phyloP scores from a whole-genome alignment of 1,140 invertebrate species.

The Drosophila auraria region DNA sequence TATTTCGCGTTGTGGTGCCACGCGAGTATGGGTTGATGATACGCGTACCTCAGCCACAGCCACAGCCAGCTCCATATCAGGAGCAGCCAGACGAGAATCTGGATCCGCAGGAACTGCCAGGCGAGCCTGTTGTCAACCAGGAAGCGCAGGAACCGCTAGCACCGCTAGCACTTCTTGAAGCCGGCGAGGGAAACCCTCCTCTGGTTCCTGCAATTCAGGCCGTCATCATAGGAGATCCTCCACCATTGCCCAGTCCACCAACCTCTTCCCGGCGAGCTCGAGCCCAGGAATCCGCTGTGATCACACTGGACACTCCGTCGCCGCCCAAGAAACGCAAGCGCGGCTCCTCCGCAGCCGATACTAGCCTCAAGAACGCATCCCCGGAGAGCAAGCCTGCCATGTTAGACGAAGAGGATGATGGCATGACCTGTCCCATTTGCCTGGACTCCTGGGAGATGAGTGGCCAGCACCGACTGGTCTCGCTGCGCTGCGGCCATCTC shows the following conservation, averaged over 20 bases:
- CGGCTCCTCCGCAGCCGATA: slow-evolving; percentile 8
- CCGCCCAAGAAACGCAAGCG: slow-evolving; percentile 79
- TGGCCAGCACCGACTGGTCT: slow-evolving; percentile 93
- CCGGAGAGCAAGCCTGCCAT: slow-evolving; percentile 22
- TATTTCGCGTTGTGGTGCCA: background rate
- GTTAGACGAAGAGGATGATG: slow-evolving; percentile 87
- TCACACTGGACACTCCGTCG: slow-evolving; percentile 53
- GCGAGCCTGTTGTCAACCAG: background rate
- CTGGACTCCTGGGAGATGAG: slow-evolving; percentile 93
- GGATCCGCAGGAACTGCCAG: background rate
- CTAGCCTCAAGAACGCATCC: background rate
- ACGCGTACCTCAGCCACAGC: background rate
- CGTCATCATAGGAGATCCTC: background rate
- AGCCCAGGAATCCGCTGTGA: slow-evolving; percentile 8
- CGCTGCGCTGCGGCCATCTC: slow-evolving; percentile 95
- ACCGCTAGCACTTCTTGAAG: background rate
- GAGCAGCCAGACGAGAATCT: background rate
- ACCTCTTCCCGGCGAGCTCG: slow-evolving; percentile 3
- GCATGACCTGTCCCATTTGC: slow-evolving; percentile 93
- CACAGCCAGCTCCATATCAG: background rate
- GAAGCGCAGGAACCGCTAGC: background rate
- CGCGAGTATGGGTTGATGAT: background rate
- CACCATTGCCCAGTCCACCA: slow-evolving; percentile 3
- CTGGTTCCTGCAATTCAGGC: background rate
- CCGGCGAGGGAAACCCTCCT: background rate